A percentile compares a stretch with the other conserved stretches of the same genome.
These are phyloP conservation scores for Phlogophora meticulosa DNA, from an alignment of 2,888 invertebrate genomes.

Conservation along the genomic window DNA sequence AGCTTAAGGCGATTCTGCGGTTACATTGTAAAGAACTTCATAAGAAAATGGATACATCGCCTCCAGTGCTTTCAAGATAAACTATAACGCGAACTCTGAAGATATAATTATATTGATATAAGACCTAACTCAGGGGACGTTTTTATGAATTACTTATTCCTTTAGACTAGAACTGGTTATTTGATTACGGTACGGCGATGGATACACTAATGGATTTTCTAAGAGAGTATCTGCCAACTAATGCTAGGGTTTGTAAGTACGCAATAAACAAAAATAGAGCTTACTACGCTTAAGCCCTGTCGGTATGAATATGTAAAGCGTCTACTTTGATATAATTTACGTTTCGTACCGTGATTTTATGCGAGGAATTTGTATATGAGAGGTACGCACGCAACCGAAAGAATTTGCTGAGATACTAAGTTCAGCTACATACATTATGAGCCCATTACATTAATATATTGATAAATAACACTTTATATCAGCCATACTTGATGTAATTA, in stretches of 20 bases:
- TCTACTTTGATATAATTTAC: conserved; percentile 52
- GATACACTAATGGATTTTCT: conserved; percentile 64
- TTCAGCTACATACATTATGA: conserved; percentile 30
- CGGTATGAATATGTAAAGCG: conserved; percentile 52
- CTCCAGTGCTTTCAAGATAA: conserved; percentile 77
- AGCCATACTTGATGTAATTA: conserved; percentile 24
- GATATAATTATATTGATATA: conserved; percentile 82
- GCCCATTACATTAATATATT: conserved; percentile 39
- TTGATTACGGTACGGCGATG: conserved; percentile 62
- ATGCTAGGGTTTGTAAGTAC: conserved; percentile 53
- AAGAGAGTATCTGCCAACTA: conserved; percentile 55
- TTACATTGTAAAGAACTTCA: conserved; percentile 82
- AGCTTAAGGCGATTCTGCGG: conserved; percentile 86
- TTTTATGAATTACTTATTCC: conserved; percentile 77
- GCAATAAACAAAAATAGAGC: conserved; percentile 56
- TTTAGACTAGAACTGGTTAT: conserved; percentile 68
- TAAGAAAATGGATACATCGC: conserved; percentile 79
- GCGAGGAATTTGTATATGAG: conserved; percentile 40
- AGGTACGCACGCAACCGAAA: conserved; percentile 42
- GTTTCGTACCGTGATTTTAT: conserved; percentile 45
- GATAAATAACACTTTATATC: conserved; percentile 25
- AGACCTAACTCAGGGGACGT: conserved; percentile 73
- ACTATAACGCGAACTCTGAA: conserved; percentile 75
- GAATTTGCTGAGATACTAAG: conserved; percentile 27
- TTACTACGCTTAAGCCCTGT: conserved; percentile 25